Conservation (phyloP, 2,888 invertebrate genomes). For the Phyllotreta cruciferae region DNA sequence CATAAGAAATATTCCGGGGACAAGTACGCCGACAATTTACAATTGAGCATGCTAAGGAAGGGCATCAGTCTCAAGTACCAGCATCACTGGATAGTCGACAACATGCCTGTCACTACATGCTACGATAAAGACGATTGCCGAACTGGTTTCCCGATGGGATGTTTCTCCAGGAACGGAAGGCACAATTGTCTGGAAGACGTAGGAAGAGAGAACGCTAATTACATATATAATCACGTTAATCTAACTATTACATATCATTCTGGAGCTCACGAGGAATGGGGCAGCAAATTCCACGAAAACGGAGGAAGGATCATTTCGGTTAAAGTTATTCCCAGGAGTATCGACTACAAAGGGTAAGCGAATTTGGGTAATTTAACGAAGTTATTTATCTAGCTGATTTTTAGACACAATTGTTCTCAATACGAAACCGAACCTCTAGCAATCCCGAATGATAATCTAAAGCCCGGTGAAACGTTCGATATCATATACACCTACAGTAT, state of each 20-base stretch:
- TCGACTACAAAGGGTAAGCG: conserved; percentile 53
- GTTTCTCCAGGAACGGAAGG: conserved; percentile 60
- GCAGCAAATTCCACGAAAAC: conserved; percentile 74
- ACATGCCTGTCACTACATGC: conserved; percentile 99
- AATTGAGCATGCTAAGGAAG: conserved; percentile 83
- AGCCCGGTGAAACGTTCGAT: conserved; percentile 62
- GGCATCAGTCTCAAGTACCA: conserved; percentile 94
- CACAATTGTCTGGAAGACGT: conserved; percentile 49
- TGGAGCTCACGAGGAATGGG: conserved; percentile 88
- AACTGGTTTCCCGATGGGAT: conserved; percentile 96
- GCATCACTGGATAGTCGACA: conserved; percentile 98
- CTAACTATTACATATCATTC: conserved; percentile 93
- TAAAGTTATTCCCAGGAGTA: conserved; percentile 65
- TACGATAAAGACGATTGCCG: conserved; percentile 79
- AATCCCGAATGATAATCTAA: conserved; percentile 67
- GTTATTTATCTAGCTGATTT: conserved; percentile 13
- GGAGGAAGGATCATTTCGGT: conserved; percentile 88
- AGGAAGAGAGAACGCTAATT: conserved; percentile 74
- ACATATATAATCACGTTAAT: conserved; percentile 97
- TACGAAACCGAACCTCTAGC: conserved; percentile 69
- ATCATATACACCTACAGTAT: conserved; percentile 90
- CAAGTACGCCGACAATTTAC: conserved; percentile 64
- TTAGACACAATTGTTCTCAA: conserved; percentile 38
- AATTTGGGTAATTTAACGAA: conserved; percentile 1
- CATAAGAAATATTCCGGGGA: conserved; percentile 75